Percentiles rank a stretch among this genome's conserved stretches.
Conservation (phyloP, 2,113 vertebrate species). For the Myotis brandtii region DNA sequence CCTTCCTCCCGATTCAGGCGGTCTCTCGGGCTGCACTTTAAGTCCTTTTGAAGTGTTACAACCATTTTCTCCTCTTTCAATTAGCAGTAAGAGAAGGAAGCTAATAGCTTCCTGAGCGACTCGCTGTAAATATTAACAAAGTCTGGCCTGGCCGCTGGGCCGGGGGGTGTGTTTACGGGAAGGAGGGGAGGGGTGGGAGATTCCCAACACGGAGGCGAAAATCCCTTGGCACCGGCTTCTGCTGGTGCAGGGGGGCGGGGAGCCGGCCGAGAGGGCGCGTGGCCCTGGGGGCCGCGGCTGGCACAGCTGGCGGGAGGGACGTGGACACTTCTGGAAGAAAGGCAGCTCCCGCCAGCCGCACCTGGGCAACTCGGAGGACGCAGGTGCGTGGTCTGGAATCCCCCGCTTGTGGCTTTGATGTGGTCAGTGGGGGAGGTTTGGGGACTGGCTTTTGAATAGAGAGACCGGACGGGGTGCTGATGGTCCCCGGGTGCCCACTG, state of each 20-base stretch:
- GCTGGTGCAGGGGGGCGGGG: not conserved
- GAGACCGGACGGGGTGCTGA: not conserved
- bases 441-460: not conserved
- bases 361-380: not conserved
- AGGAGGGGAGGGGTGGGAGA: conserved; percentile 47
- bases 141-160: conserved; percentile 12
- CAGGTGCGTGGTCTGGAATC: not conserved
- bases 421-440: not conserved
- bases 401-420: not conserved
- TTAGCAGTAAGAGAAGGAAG: conserved; percentile 79
- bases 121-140: conserved; percentile 74
- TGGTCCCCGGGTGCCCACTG: not conserved
- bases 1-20: not conserved
- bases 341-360: not conserved
- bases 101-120: conserved; percentile 76
- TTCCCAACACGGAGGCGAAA: conserved; percentile 19
- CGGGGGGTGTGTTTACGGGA: conserved; percentile 57
- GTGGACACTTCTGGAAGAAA: not conserved
- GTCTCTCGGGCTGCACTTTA: conserved; percentile 62
- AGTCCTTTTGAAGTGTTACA: conserved; percentile 80
- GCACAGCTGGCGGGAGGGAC: not conserved
- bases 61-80: conserved; percentile 81
- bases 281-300: not conserved
- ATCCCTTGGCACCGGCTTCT: conserved; percentile 26
- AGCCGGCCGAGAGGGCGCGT: not conserved